phyloP scores from a whole-genome alignment of 2,888 invertebrate species.

The Cryptus viduatorius region DNA sequence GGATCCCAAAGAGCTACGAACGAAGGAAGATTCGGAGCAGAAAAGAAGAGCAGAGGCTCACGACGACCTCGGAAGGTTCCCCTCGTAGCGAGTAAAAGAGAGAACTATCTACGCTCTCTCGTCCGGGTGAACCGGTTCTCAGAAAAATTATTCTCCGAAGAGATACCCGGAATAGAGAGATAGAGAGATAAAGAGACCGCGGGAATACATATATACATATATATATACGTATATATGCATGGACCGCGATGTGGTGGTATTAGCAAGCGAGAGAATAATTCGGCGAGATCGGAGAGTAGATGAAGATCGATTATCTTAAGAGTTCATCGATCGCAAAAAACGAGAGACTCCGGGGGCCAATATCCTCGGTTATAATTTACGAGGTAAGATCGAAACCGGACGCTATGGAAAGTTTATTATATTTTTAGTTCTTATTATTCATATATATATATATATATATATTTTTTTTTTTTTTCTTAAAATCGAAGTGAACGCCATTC shows the following conservation, averaged over 20 bases:
- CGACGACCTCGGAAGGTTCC: conserved; percentile 65
- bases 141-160: conserved; percentile 68
- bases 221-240: background rate
- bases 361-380: conserved; percentile 54
- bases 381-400: conserved; percentile 20
- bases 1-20: conserved; percentile 7
- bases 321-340: conserved; percentile 54
- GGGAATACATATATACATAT: background rate
- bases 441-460: no score
- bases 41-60: conserved; percentile 32
- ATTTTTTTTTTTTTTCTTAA: conserved; percentile 21
- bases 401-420: conserved; percentile 43
- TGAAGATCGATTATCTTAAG: conserved; percentile 66
- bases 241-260: background rate
- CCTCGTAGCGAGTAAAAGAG: conserved; percentile 53
- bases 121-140: conserved; percentile 65
- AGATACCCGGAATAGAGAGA: conserved; percentile 68
- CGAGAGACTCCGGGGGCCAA: conserved; percentile 5
- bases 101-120: conserved; percentile 28
- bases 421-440: conserved; percentile 16
- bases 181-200: conserved; percentile 34
- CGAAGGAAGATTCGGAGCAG: conserved; percentile 27
- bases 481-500: conserved; percentile 38
- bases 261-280: conserved; percentile 14
- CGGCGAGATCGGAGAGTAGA: conserved; percentile 34